phyloP scores from a whole-genome alignment of 1,140 invertebrate genomes.

The Amphibalanus amphitrite region DNA sequence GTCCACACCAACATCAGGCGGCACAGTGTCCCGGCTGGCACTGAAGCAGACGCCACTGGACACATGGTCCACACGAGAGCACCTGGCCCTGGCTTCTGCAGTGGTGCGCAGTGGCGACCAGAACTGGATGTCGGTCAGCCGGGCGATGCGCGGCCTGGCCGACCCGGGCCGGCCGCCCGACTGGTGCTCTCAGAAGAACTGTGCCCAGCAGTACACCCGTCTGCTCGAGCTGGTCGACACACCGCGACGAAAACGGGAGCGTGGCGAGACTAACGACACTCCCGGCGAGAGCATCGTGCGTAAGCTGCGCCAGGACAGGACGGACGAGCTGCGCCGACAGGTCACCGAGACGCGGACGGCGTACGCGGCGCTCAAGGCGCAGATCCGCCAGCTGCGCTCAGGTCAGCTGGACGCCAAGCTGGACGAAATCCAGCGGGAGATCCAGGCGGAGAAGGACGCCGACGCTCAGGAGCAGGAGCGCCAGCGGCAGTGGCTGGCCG shows the following conservation, averaged over 20 bases:
- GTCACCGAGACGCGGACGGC: constrained; percentile 46
- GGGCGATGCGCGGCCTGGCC: constrained; percentile 45
- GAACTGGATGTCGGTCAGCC: constrained; percentile 82
- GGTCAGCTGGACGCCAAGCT: constrained; percentile 43
- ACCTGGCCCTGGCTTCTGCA: constrained; percentile 65
- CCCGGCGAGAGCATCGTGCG: constrained; percentile 61
- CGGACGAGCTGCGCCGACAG: constrained; percentile 52
- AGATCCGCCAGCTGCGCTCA: constrained; percentile 36
- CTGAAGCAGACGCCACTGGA: constrained; percentile 53
- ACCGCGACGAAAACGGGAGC: constrained; percentile 67
- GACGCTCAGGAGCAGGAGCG: constrained; percentile 33
- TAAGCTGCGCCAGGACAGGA: constrained; percentile 51
- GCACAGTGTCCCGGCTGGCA: constrained; percentile 25
- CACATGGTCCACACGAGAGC: constrained; percentile 68
- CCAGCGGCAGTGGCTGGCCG: constrained; percentile 45
- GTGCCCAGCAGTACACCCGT: constrained; percentile 70
- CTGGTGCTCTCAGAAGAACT: constrained; percentile 84
- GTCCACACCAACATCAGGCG: no score
- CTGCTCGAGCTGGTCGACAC: constrained; percentile 67
- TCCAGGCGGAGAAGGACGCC: constrained; percentile 46
- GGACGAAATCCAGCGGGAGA: constrained; percentile 47
- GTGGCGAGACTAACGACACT: constrained; percentile 45
- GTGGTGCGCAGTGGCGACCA: constrained; percentile 76
- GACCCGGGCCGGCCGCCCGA: constrained; percentile 59
- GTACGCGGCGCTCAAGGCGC: constrained; percentile 48